Percentiles rank a stretch among this genome's conserved stretches.
Evolutionary conservation across 2,888 invertebrate species (phyloP).

Genomic region (Meandrusa payeni): DNA sequence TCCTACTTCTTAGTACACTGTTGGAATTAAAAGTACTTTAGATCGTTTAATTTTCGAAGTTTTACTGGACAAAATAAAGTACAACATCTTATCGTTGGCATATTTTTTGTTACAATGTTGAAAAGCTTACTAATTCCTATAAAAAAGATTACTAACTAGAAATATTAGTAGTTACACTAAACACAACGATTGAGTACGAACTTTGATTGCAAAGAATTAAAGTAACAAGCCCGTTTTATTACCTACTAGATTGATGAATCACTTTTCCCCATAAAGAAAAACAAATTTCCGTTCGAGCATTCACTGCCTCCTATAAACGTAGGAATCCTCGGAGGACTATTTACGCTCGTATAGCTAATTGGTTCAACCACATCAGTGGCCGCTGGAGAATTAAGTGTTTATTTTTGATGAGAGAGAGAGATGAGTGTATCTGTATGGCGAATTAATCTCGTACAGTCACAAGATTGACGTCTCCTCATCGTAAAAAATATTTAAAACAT

Average conservation of each 20-base stretch:
- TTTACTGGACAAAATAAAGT: no score
- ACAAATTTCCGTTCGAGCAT: constrained; percentile 36
- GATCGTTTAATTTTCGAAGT: no score
- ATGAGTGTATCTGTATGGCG: constrained; percentile 8
- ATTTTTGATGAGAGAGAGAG: constrained; percentile 20
- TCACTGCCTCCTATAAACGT: constrained; percentile 44
- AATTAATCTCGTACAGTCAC: constrained; percentile 13
- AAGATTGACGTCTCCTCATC: constrained; percentile 11
- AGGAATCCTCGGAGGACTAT: constrained; percentile 51
- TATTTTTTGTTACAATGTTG: no score
- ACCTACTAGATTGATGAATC: not conserved
- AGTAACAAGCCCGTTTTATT: not conserved
- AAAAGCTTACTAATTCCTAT: no score
- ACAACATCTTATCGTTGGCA: no score
- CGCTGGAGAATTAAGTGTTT: constrained; percentile 49
- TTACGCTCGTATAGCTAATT: constrained; percentile 56
- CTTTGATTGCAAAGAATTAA: not conserved
- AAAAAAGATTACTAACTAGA: no score
- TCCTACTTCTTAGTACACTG: no score
- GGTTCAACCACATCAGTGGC: constrained; percentile 53
- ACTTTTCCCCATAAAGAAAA: constrained; percentile 8
- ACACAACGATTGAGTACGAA: no score
- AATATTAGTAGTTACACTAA: no score
- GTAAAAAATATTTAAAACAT: constrained; percentile 7
- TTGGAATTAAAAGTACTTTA: no score